These are phyloP conservation scores for Aplocera efformata DNA, from an alignment of 2,888 invertebrate species.

Conservation along the genomic window DNA sequence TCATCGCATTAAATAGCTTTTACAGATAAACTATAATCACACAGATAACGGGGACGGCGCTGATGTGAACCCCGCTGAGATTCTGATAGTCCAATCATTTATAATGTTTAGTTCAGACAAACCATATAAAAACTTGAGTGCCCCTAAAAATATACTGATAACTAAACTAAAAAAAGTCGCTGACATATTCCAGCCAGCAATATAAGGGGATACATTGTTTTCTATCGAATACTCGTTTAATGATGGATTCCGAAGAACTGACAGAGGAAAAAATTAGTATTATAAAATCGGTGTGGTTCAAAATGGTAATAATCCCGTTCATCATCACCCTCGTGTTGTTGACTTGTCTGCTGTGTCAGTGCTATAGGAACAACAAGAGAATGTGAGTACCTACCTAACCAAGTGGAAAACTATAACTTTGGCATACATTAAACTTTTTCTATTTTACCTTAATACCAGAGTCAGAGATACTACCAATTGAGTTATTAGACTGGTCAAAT, in stretches of 20 bases:
- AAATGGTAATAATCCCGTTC: constrained; percentile 33
- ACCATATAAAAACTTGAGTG: too few species aligned
- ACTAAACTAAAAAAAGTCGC: too few species aligned
- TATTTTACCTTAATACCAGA: too few species aligned
- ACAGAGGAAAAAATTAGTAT: constrained; percentile 11
- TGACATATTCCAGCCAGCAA: too few species aligned
- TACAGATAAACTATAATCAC: constrained; percentile 10
- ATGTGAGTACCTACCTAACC: constrained; percentile 46
- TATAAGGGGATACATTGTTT: too few species aligned
- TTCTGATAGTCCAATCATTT: constrained; percentile 9
- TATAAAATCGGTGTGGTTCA: constrained; percentile 28
- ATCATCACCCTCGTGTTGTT: constrained; percentile 34
- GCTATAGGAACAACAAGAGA: constrained; percentile 48
- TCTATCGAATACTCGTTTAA: too few species aligned
- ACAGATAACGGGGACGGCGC: constrained; percentile 7
- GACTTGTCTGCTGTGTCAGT: constrained; percentile 45
- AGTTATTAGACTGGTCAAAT: too few species aligned
- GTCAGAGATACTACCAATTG: too few species aligned
- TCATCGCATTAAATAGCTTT: constrained; percentile 13
- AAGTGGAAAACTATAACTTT: too few species aligned
- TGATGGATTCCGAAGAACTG: constrained; percentile 18
- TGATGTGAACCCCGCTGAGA: background rate
- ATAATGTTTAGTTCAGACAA: too few species aligned
- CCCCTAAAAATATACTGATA: too few species aligned
- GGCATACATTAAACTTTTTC: too few species aligned